Evolutionary conservation across 2,113 vertebrate species (phyloP), one percentile per base, ranked within the genome.

Genomic region (Nannospalax galili): DNA sequence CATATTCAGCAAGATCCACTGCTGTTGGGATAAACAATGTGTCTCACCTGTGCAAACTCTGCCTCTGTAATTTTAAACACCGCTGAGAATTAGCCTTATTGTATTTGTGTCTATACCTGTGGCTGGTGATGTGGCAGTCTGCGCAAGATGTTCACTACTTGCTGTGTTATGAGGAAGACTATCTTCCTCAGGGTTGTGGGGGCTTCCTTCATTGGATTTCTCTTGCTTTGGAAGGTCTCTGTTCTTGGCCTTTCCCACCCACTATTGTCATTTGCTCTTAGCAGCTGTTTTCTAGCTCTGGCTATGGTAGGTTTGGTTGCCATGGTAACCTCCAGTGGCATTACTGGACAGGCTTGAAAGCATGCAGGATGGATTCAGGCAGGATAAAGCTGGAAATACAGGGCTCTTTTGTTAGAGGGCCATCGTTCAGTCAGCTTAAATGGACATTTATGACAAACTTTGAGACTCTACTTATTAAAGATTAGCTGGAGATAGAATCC

Each of bases 271-370:
- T 24, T 91, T 94, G 87, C n/a, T 79, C 37, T 86, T 89, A 88
- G 82, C 52, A 93, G 88, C 35, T 90, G 58, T 88, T 93, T 90
- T 22, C 32, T 8, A 56, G 74, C 58, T 85, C 60, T 84, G 60
- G 84, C 70, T 88, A 42, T 20, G 82, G 48, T 87, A 30, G 60
- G 10, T 88, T 93, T 93, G 52, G 90, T 96, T 96, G 60, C 70
- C 65, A 92, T 30, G 45, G 90, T 93, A 92, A 96, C 75, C 56
- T 24, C 52, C 32, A 90, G 64, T 72, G 11, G 35, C 74, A 1
- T 20, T 17, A 48, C 37, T 86, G 92, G 93, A 90, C 60, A 80
- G 82, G 64, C 77, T 91, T 89, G 78, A 93, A 85, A 69, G 56
- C 75, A 88, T 60, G 58, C 40, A 89, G n/a, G 42, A 78, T 85